Base-by-base conservation (phyloP, 2,113 vertebrate genomes). In the Neolamprologus sp. region DNA sequence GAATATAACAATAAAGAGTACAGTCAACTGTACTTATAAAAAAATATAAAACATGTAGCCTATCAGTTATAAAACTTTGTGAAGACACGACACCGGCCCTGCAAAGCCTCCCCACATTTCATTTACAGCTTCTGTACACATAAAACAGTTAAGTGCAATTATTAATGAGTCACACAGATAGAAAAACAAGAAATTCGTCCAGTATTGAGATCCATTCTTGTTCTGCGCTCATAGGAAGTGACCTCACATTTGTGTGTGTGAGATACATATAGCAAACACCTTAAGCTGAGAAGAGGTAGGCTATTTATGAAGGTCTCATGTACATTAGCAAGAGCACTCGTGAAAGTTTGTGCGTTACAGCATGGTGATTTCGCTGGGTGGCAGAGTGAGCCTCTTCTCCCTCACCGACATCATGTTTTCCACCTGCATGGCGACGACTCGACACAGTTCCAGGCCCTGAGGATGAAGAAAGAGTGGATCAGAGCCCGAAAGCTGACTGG, bases 351-450 rank as follows among this genome's bases (percentile, higher is more conserved):
- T 49, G 84, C 5, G 23, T 97, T 96, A 99, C 60, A 99, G 95
- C 94, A 99, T 95, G 7, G 99, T 99, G 93, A 99, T 99, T 95
- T 99, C 99, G 0, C 98, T 99, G 42, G 98, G 98, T 3, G 99
- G 98, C 60, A 99, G 96, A 0, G 98, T 97, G 47, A 98, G 97
- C 65, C 97, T 96, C 94, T 98, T 98, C 91, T 99, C 98, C 1
- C 97, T 96, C 8, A 97, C 96, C 0, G 94, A 96, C 87, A 99
- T 96, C 94, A 99, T 96, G 93, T 95, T 97, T 87, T 99, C 98
- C 94, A 99, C 95, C 33, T 99, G 98, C 81, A 97, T 97, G 2
- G 98, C 98, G 42, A 99, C 96, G 80, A 99, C 98, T 0, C 98
- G 97, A 93, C 99, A 99, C 89, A 99, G 93, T 95, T 99, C 99